These are phyloP conservation scores for Tenebrosternarchus preto DNA, from an alignment of 2,113 vertebrate species.

Conservation along the genomic window DNA sequence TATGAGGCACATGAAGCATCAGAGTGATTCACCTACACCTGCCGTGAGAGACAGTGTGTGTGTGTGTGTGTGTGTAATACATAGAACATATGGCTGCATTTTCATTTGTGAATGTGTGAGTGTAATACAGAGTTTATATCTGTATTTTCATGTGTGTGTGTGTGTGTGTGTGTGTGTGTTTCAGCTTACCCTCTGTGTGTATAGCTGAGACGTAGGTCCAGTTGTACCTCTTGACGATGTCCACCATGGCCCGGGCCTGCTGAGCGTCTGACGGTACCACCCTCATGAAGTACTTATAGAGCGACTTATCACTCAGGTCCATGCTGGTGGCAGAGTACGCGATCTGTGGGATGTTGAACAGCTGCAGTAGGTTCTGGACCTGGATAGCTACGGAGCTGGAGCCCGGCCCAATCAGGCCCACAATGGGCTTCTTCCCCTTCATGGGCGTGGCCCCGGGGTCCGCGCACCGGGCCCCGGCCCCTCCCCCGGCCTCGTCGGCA, in stretches of 20 bases:
- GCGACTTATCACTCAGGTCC: constrained; percentile 96
- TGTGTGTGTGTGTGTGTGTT: background rate
- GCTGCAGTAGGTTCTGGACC: constrained; percentile 96
- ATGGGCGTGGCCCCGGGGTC: constrained; percentile 86
- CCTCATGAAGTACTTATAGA: constrained; percentile 98
- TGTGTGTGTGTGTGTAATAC: constrained; percentile 8
- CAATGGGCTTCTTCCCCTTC: constrained; percentile 93
- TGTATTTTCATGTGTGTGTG: constrained; percentile 35
- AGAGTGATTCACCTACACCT: background rate
- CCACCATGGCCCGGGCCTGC: constrained; percentile 97
- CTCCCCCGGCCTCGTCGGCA: constrained; percentile 77
- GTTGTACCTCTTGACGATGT: constrained; percentile 98
- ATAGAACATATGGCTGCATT: too few relatives aligned
- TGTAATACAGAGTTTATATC: too few relatives aligned
- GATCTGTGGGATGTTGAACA: constrained; percentile 99
- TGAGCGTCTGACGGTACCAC: constrained; percentile 97
- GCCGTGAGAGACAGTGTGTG: background rate
- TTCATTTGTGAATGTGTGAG: constrained; percentile 10
- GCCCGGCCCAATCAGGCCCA: constrained; percentile 95
- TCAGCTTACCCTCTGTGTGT: constrained; percentile 89
- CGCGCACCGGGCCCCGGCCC: constrained; percentile 67
- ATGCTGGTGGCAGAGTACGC: constrained; percentile 99
- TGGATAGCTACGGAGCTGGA: constrained; percentile 98
- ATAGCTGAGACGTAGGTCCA: constrained; percentile 99
- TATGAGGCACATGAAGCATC: background rate